Base-by-base conservation (phyloP, 1,140 invertebrate species). In the Calycopis cecrops region DNA sequence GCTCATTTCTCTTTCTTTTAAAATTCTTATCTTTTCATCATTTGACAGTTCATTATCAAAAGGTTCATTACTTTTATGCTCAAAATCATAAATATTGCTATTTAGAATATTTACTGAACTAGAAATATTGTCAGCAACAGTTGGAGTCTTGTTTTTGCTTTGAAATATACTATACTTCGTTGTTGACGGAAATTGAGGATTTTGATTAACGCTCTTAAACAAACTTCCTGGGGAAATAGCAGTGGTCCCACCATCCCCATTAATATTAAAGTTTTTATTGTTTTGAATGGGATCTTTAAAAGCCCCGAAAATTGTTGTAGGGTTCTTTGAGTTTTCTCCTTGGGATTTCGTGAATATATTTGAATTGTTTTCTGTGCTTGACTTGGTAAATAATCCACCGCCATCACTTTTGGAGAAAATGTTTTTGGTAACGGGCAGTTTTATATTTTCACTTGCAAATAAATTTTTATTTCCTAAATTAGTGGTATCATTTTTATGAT, bases 51-150 rank as follows among this genome's bases (percentile, higher is more conserved):
- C 54, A 28, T 6, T 28, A 28, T 28, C 21, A n/a, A 52, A 49
- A 18, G 55, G 35, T 57, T 65, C 60, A 21, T 74, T 63, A 9
- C 69, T 65, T 52, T 69, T 67, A 53, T 68, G 53, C 60, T 71
- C 62, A 62, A 83, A 83, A 33, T 83, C 71, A 55, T 81, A 85
- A 48, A 84, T 57, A 50, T 67, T 60, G 37, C 62, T 60, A 11
- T 61, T 66, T 10, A 53, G 18, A 10, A 49, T 28, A 33, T 58
- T 67, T 35, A 70, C 67, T 16, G 81, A 80, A 59, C 65, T 71
- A 57, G 84, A 73, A 59, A 84, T 77, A 58, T 69, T 80, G 56
- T 73, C 71, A 37, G 79, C 71, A 12, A 76, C 73, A 16, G 73
- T 63, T 52, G 67, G 62, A 40, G 58, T 61, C 65, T 79, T 81